Conservation (phyloP, 2,113 vertebrate species). For the Agapornis roseicollis region DNA sequence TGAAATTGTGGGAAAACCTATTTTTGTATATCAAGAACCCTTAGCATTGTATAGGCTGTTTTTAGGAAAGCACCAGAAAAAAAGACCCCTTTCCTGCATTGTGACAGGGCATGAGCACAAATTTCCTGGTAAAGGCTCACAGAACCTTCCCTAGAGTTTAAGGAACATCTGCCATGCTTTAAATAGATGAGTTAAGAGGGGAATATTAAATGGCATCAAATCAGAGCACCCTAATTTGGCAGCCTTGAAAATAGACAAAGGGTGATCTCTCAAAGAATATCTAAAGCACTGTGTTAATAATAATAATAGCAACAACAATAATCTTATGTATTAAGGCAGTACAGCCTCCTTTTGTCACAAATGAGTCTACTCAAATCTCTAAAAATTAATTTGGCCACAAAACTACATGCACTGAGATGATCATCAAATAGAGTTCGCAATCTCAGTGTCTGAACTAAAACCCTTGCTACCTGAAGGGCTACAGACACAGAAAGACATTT, state of each 20-base stretch:
- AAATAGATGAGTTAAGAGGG: background rate
- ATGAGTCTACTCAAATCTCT: background rate
- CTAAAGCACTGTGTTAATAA: background rate
- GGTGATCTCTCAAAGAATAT: background rate
- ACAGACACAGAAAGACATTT: fast-evolving
- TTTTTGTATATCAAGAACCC: background rate
- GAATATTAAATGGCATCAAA: conserved; percentile 31
- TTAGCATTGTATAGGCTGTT: background rate
- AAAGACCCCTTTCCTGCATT: background rate
- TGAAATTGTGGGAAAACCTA: background rate
- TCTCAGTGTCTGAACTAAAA: background rate
- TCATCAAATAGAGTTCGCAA: background rate
- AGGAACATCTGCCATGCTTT: conserved; percentile 19
- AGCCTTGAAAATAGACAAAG: conserved; percentile 10
- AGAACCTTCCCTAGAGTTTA: conserved; percentile 25
- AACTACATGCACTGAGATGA: background rate
- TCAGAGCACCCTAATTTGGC: background rate
- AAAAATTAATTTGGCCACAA: background rate
- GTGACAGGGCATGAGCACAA: background rate
- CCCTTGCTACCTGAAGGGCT: background rate
- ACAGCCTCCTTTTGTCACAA: background rate
- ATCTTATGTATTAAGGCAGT: background rate
- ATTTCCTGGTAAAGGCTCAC: conserved; percentile 2
- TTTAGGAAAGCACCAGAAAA: background rate
- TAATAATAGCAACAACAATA: background rate